Conservation (phyloP, 2,797 vertebrate genomes). For the Liasis olivaceus region DNA sequence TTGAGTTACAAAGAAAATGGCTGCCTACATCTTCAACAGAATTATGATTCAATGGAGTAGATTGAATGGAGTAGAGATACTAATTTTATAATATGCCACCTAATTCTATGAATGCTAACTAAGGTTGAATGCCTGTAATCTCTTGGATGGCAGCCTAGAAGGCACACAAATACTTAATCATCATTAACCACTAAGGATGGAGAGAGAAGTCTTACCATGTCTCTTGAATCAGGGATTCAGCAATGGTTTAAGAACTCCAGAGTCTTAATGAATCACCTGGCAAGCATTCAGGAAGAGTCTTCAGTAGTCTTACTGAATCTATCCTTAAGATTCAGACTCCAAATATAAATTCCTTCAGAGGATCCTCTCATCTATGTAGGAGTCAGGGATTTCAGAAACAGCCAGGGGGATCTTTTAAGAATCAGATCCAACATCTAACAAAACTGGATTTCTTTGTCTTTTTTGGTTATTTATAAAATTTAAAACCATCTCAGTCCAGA, state of each 20-base stretch:
- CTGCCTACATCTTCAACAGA: no score
- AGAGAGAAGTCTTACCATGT: background rate
- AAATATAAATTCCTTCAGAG: no score
- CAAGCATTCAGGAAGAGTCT: no score
- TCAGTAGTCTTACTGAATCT: no score
- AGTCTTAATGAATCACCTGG: no score
- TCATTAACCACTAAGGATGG: background rate
- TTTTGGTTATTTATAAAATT: background rate
- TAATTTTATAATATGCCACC: no score
- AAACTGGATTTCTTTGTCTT: background rate
- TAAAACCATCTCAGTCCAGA: background rate
- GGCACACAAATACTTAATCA: background rate
- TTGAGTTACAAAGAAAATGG: no score
- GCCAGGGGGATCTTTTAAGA: background rate
- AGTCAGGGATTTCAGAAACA: background rate
- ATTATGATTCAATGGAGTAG: no score
- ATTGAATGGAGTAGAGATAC: no score
- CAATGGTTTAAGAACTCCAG: no score
- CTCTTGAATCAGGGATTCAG: background rate
- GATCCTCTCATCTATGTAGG: background rate
- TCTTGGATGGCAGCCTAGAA: background rate
- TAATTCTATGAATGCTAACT: background rate
- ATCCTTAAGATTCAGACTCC: no score
- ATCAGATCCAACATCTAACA: background rate
- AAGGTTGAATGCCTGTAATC: background rate